Base-by-base conservation (phyloP, 2,888 invertebrate genomes). In the Limenitis camilla region DNA sequence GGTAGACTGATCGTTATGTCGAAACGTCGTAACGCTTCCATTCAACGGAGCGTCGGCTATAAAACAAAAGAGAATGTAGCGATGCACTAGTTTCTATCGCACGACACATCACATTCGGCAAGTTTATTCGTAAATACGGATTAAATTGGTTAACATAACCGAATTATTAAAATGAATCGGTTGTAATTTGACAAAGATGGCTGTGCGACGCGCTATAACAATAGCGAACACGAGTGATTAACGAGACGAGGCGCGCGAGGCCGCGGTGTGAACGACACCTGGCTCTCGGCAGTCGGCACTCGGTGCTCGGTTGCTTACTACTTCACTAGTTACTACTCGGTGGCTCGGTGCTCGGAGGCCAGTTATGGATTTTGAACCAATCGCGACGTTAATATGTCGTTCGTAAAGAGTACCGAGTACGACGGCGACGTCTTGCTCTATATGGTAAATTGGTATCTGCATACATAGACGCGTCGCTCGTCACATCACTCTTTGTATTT, bases 201-300 rank as follows among this genome's bases (percentile, higher is more conserved):
- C 84, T 83, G 85, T 81, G 79, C 81, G 76, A 76, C 77, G 83
- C 81, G 77, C 76, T 81, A 78, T 81, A 83, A 85, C 86, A 86
- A 85, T 85, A 86, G 84, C 81, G 81, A 81, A 80, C 80, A 80
- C 81, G 85, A 81, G 81, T 85, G 85, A 85, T 85, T 87, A 84
- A 85, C 83, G 85, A 86, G 86, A 84, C 84, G 84, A 84, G 84
- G 81, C 69, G 69, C 85, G 85, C 85, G 85, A 84, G 84, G 87
- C 86, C 87, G 86, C 87, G 86, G 87, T 88, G 88, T 88, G 87
- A 88, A 88, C 87, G 87, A 88, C 87, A 88, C 88, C 87, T 87
- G 87, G 86, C 83, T 82, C 81, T 78, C 76, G 19, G 19, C 19
- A 19, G 19, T 19, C 19, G 19, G 19, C 19, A 19, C 19, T 19